Percentiles rank a stretch among this genome's conserved stretches.
Conservation (phyloP, 2,797 vertebrate genomes). For the Myotis pilosus region DNA sequence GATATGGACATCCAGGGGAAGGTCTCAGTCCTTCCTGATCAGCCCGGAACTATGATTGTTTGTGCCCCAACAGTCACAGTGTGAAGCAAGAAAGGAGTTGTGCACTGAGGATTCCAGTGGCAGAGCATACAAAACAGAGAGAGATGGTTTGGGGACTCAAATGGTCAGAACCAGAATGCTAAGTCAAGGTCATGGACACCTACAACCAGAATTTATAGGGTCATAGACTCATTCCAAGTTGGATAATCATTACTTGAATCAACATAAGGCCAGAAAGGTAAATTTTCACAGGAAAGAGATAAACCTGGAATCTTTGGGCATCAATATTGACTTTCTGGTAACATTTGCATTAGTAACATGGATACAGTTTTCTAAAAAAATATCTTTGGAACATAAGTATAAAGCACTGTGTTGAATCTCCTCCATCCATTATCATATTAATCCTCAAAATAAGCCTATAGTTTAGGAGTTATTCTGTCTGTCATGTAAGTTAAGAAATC, state of each 20-base stretch:
- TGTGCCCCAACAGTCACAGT: neutral
- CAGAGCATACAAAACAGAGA: neutral
- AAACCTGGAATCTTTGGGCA: neutral
- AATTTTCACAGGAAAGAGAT: neutral
- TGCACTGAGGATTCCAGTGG: neutral
- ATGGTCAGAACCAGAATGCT: neutral
- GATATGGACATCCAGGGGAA: neutral
- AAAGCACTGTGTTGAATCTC: neutral
- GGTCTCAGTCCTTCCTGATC: neutral
- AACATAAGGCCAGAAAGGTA: neutral
- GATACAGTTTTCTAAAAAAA: neutral
- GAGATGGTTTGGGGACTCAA: neutral
- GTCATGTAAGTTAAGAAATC: neutral
- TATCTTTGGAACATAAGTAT: neutral
- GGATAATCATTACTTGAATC: neutral
- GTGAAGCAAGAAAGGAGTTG: neutral
- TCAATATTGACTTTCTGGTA: neutral
- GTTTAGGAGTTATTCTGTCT: neutral
- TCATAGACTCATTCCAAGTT: neutral
- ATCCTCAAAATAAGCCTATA: neutral
- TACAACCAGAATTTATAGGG: neutral
- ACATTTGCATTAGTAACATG: neutral
- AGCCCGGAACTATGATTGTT: neutral
- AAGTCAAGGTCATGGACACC: neutral
- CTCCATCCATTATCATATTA: neutral